A percentile compares a stretch with the other conserved stretches of the same genome.
Evolutionary conservation across 2,888 invertebrate genomes (phyloP).

Genomic region (Xestia sexstrigata): DNA sequence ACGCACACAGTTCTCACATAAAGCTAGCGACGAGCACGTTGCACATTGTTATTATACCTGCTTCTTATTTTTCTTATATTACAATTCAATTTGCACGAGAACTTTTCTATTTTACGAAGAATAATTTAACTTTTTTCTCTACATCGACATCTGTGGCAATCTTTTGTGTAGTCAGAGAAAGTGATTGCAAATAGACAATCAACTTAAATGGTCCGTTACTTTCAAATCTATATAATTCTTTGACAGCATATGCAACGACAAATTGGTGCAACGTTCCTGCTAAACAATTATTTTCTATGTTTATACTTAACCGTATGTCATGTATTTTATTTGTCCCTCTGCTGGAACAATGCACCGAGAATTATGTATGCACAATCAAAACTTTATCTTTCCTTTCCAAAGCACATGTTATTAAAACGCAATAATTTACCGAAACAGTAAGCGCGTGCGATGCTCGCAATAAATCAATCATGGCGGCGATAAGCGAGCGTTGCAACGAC

Average conservation of each 20-base stretch:
- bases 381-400: slow-evolving; percentile 34
- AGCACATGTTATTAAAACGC: slow-evolving; percentile 36
- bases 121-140: slow-evolving; percentile 8
- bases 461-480: slow-evolving; percentile 60
- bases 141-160: neutral
- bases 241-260: neutral
- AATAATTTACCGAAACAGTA: slow-evolving; percentile 50
- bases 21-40: slow-evolving; percentile 8
- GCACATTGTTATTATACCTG: slow-evolving; percentile 13
- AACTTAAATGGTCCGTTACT: neutral
- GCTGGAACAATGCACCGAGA: neutral
- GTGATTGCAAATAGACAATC: too few species aligned
- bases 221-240: neutral
- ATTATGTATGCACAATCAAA: neutral
- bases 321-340: neutral
- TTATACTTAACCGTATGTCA: neutral
- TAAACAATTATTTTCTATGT: neutral
- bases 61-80: slow-evolving; percentile 37
- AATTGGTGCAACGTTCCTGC: neutral
- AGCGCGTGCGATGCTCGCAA: slow-evolving; percentile 38
- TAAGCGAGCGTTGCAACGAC: slow-evolving; percentile 42
- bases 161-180: neutral
- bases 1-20: neutral
- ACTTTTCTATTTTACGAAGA: slow-evolving; percentile 4
- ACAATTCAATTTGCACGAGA: slow-evolving; percentile 32